Conservation (phyloP, 1,140 invertebrate genomes). For the Polypedilum pembai region DNA sequence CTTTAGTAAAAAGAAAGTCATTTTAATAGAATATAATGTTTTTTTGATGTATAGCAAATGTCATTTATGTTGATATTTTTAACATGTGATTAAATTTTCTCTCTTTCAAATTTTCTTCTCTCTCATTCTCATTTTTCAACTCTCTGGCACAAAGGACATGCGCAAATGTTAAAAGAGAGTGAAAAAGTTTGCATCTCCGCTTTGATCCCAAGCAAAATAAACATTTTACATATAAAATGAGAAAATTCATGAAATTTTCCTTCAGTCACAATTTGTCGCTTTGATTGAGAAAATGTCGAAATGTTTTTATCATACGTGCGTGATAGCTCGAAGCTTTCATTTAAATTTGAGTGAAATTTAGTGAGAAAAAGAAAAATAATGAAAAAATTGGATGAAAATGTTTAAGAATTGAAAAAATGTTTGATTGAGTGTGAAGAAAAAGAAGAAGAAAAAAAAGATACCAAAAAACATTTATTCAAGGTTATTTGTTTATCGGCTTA, state of each 20-base stretch:
- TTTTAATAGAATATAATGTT: no score
- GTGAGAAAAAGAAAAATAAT: background rate
- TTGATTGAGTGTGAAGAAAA: slow-evolving; percentile 7
- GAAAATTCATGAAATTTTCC: background rate
- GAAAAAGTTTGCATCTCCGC: background rate
- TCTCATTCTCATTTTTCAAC: background rate
- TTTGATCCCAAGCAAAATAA: background rate
- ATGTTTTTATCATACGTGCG: background rate
- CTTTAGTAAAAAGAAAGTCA: no score
- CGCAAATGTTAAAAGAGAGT: background rate
- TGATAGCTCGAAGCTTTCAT: background rate
- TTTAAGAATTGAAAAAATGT: background rate
- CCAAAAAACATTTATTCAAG: slow-evolving; percentile 22
- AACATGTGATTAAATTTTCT: background rate
- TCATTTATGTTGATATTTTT: background rate
- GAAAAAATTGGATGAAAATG: background rate
- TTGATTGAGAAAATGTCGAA: slow-evolving; percentile 14
- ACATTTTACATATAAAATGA: slow-evolving; percentile 21
- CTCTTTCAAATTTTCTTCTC: background rate
- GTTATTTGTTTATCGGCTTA: slow-evolving; percentile 24
- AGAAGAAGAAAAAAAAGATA: slow-evolving; percentile 16
- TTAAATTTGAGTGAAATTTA: background rate
- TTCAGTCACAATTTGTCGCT: slow-evolving; percentile 17
- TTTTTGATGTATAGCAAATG: no score
- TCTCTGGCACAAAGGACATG: background rate